phyloP scores from a whole-genome alignment of 1,140 invertebrate genomes.

The Chironomus striatipennis region DNA sequence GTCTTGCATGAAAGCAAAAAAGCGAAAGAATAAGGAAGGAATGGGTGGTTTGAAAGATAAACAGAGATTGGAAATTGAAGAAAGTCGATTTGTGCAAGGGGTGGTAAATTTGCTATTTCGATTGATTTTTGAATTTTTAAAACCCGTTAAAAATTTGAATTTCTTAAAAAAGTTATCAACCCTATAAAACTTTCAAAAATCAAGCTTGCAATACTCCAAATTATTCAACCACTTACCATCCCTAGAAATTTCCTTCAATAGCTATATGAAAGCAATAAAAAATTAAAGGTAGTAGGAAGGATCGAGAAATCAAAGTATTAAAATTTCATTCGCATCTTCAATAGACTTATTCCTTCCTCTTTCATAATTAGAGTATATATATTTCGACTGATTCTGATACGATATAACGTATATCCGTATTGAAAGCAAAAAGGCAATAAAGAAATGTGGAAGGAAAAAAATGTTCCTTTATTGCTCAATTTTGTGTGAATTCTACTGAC shows the following conservation, averaged over 20 bases:
- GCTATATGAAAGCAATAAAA: neutral
- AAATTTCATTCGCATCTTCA: slow-evolving; percentile 1
- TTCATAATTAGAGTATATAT: neutral
- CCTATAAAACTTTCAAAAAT: neutral
- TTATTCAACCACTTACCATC: neutral
- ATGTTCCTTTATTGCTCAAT: slow-evolving; percentile 6
- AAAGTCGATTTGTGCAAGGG: no score
- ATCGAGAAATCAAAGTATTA: slow-evolving; percentile 9
- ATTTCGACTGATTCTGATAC: no score
- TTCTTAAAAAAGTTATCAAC: no score
- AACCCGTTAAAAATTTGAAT: neutral
- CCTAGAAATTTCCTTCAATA: neutral
- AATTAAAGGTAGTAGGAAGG: neutral
- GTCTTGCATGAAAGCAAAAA: no score
- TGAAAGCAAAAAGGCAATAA: neutral
- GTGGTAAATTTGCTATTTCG: no score
- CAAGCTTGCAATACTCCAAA: neutral
- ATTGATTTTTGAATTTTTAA: neutral
- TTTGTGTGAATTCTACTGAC: slow-evolving; percentile 7
- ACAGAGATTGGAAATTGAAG: no score
- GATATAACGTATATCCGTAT: no score
- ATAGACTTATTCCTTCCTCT: neutral
- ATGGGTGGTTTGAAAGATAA: no score
- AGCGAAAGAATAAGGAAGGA: no score
- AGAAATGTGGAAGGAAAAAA: neutral